These are phyloP conservation scores for Dromius quadrimaculatus DNA, from an alignment of 2,888 invertebrate genomes.

Conservation along the genomic window DNA sequence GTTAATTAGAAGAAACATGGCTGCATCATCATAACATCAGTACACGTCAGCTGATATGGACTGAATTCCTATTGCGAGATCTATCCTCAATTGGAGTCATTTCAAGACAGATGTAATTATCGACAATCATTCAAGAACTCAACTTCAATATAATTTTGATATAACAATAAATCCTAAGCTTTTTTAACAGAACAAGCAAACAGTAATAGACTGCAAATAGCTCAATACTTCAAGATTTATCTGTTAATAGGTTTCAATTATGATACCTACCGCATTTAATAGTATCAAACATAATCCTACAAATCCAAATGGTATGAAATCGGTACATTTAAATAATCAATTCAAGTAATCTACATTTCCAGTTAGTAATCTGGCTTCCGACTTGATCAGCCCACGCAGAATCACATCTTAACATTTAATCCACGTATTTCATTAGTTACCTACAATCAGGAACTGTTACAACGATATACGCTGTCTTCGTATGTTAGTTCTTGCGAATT, in stretches of 20 bases:
- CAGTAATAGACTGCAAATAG: too few relatives aligned
- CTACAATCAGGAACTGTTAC: constrained; percentile 27
- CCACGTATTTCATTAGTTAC: constrained; percentile 28
- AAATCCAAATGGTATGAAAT: constrained; percentile 19
- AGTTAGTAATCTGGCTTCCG: constrained; percentile 12
- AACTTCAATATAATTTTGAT: too few relatives aligned
- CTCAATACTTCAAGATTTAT: too few relatives aligned
- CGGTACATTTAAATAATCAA: constrained; percentile 25
- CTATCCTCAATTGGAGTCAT: too few relatives aligned
- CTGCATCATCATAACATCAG: constrained; percentile 26
- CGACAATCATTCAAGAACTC: too few relatives aligned
- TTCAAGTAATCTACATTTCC: constrained; percentile 19
- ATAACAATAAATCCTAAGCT: too few relatives aligned
- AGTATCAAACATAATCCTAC: background rate
- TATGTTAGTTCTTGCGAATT: constrained; percentile 5
- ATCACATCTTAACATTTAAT: constrained; percentile 15
- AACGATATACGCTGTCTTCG: constrained; percentile 26
- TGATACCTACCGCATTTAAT: constrained; percentile 27
- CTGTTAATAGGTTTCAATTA: too few relatives aligned
- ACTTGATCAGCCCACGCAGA: constrained; percentile 12
- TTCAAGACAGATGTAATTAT: too few relatives aligned
- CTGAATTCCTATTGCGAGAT: too few relatives aligned
- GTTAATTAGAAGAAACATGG: constrained; percentile 35
- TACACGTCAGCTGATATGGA: background rate
- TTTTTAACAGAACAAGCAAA: too few relatives aligned